Evolutionary conservation across 37 sponge, comb jelly and placozoan genomes (phyloP), one percentile per base, ranked within the genome.

Genomic region (Cliona cf. orientalis): DNA sequence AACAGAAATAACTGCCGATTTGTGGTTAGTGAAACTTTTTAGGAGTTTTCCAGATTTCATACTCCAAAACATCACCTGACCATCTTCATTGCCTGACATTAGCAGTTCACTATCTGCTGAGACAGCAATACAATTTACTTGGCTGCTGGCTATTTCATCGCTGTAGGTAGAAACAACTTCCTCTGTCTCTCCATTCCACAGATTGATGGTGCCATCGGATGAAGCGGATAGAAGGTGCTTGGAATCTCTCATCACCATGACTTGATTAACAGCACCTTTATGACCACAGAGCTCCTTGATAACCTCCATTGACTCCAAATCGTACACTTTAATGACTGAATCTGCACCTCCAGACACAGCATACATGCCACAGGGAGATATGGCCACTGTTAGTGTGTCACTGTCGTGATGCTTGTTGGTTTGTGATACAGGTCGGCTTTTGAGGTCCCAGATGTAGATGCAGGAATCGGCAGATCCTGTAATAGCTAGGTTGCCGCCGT

Each of bases 391-490:
- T 2, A n/a, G 62, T 26, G 76, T 70, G 42, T 69, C 28, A 56
- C 62, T 66, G 3, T 2, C 3, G 45, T 78, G 79, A 1, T 46
- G 42, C n/a, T 22, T 22, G 0, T 67, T 56, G 57, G 61, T 82
- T 36, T 81, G 75, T 2, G 43, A 37, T 34, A 78, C 40, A n/a
- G 84, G 80, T 9, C 66, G 56, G 4, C 61, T 83, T 1, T 36
- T 39, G 28, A 87, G 69, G 66, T 92, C 89, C 92, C 92, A 92
- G 29, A 92, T 66, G 31, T 65, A 35, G 41, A 92, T 26, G 21
- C 46, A 44, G 29, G 34, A 56, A 42, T 83, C 80, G 0, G 35
- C 36, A 9, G 72, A 58, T 19, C 89, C 89, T 5, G 85, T 79
- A 23, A 93, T 32, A 6, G 39, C 73, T 14, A 91, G 86, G 25